Evolutionary conservation across 2,888 invertebrate genomes (phyloP).

Genomic region (Crematogaster levior): DNA sequence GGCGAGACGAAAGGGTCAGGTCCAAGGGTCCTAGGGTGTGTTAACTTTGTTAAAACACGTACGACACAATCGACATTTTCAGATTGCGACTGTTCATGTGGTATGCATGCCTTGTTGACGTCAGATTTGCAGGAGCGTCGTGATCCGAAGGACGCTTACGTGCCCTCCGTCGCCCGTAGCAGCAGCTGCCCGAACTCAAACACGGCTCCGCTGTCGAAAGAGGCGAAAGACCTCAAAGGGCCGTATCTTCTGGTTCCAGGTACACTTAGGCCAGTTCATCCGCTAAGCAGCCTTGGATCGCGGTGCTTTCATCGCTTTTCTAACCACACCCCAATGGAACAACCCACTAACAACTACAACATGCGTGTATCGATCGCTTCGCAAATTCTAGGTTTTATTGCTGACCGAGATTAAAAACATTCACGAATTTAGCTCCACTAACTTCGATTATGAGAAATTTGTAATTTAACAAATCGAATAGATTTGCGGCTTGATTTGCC

Average conservation of each 20-base stretch:
- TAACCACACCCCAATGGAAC: constrained; percentile 44
- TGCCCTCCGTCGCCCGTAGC: constrained; percentile 82
- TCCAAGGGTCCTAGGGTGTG: neutral
- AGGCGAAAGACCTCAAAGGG: constrained; percentile 87
- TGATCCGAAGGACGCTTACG: constrained; percentile 78
- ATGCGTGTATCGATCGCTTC: constrained; percentile 37
- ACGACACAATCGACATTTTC: constrained; percentile 77
- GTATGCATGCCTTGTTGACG: constrained; percentile 85
- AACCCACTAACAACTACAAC: constrained; percentile 44
- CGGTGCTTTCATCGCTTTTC: constrained; percentile 63
- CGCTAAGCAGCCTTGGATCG: constrained; percentile 63
- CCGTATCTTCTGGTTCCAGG: constrained; percentile 88
- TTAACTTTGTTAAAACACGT: constrained; percentile 61
- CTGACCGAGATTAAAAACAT: neutral
- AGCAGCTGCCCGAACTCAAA: constrained; percentile 85
- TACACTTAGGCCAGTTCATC: constrained; percentile 83
- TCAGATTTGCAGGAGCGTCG: constrained; percentile 85
- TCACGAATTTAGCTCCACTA: neutral
- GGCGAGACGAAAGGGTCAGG: constrained; percentile 35
- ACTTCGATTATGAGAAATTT: neutral
- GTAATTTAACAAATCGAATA: neutral
- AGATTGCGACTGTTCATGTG: constrained; percentile 85
- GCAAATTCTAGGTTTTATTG: constrained; percentile 2
- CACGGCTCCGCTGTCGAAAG: constrained; percentile 84
- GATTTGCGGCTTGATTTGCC: neutral